Conservation (phyloP, 2,888 invertebrate genomes). For the Polyommatus icarus region DNA sequence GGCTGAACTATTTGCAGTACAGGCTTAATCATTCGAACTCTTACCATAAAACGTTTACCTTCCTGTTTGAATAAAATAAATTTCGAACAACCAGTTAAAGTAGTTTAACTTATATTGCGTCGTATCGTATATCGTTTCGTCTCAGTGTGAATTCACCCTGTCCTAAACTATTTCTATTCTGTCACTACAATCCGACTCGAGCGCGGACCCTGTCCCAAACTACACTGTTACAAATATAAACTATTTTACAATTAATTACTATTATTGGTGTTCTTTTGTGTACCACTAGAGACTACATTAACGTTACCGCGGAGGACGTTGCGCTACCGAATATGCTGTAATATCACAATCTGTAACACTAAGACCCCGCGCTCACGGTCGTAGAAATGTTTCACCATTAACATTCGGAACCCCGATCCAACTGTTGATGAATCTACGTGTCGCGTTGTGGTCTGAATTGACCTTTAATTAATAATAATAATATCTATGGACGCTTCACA, state of each 20-base stretch:
- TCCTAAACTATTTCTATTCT: constrained; percentile 14
- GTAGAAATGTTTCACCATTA: not conserved
- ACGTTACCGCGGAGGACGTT: constrained; percentile 72
- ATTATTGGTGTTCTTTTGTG: constrained; percentile 77
- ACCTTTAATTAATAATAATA: too few species aligned
- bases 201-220: constrained; percentile 46
- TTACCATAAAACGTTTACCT: too few species aligned
- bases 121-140: not conserved
- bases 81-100: too few species aligned
- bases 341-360: constrained; percentile 77
- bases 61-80: too few species aligned
- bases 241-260: constrained; percentile 54
- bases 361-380: constrained; percentile 33
- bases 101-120: too few species aligned
- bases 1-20: not conserved
- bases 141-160: not conserved
- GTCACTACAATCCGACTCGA: constrained; percentile 1
- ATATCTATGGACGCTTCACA: too few species aligned
- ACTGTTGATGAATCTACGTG: not conserved
- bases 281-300: constrained; percentile 68
- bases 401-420: not conserved
- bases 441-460: too few species aligned
- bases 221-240: constrained; percentile 45
- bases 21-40: too few species aligned
- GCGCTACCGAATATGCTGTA: constrained; percentile 75